Evolutionary conservation across 2,113 vertebrate species (phyloP), one percentile per base, ranked within the genome.

Genomic region (Callocephalon fimbriatum): DNA sequence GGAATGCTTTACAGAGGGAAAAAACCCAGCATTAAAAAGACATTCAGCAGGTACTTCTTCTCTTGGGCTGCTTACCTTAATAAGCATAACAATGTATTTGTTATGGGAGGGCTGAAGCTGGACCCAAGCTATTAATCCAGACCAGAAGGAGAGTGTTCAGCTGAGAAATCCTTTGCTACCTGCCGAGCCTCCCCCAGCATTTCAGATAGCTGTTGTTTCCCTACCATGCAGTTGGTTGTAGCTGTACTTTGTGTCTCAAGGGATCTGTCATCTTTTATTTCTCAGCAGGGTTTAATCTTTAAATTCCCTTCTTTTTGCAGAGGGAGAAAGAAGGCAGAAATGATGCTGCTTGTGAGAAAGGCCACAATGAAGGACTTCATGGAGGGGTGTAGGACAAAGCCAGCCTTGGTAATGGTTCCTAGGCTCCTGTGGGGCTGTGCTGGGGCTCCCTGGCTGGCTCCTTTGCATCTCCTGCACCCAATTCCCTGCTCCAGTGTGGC

Each of bases 91-190:
- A 59, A 90, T 88, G 38, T 86, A 72, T 93, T 94, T 86, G 45
- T 59, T 94, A 38, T 40, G 66, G 88, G 74, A 79, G 17, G 32
- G 53, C 48, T 72, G 72, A 87, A 75, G 66, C 37, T 42, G 38
- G 70, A 90, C 35, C 66, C 65, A 45, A 82, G 40, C 8, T 95
- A 67, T 94, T 96, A 91, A 93, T 95, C 68, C 80, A 73, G 95
- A 88, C 38, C 68, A 63, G 80, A 90, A 61, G 65, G 48, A 83
- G 25, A 84, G 25, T 11, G 7, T 88, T 92, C 72, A 76, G 21
- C 68, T 89, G 32, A 95, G 78, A 94, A 90, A 73, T 90, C 78
- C 67, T 93, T 88, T 90, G 56, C 62, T 67, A 88, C 75, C 48
- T 94, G 63, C 59, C 53, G 81, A 86, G 45, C 40, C 70, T 90